Evolutionary conservation across 2,113 vertebrate species (phyloP).

Genomic region (Sander lucioperca): DNA sequence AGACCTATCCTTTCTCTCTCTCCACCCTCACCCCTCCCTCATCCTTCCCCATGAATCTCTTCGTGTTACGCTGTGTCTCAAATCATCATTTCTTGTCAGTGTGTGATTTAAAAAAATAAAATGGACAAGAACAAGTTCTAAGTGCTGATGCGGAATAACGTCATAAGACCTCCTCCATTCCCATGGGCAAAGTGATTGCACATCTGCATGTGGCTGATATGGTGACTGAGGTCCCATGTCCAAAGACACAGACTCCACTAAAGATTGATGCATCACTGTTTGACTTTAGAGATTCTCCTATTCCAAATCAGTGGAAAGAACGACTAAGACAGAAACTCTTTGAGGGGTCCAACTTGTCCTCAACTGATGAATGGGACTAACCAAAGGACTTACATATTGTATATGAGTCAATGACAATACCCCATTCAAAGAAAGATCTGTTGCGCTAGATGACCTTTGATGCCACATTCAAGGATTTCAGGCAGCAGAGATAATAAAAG

Average conservation of each 20-base stretch:
- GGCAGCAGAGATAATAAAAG: neutral
- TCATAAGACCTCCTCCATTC: no score
- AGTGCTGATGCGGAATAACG: no score
- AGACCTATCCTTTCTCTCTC: neutral
- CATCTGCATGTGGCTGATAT: no score
- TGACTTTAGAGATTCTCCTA: no score
- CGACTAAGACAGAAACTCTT: neutral
- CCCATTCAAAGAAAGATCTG: neutral
- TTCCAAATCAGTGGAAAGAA: neutral
- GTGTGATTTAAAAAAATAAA: no score
- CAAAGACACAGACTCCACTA: no score
- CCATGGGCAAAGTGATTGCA: no score
- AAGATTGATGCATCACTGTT: no score
- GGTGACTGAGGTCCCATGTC: no score
- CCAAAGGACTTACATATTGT: neutral
- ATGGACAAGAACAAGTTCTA: no score
- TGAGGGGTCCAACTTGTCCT: neutral
- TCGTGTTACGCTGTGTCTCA: neutral
- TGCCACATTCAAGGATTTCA: neutral
- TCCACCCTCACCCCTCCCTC: slow-evolving; percentile 7
- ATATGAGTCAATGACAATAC: neutral
- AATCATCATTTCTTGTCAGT: no score
- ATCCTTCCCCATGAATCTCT: neutral
- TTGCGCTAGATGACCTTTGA: neutral
- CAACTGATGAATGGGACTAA: neutral